Base-by-base conservation (phyloP, 53 echinoderm and acorn worm species). In the Pentamera pediparva region DNA sequence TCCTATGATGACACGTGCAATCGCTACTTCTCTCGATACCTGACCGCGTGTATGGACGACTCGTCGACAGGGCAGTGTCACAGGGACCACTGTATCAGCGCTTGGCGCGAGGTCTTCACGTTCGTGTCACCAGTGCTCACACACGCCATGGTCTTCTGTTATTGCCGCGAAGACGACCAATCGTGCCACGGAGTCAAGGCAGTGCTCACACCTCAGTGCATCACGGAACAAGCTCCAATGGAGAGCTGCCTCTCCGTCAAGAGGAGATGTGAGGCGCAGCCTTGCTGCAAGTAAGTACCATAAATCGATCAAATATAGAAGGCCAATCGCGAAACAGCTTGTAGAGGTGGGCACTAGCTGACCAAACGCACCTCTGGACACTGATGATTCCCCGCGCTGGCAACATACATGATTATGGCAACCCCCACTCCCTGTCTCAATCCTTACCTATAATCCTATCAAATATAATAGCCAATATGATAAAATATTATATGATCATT, bases 101-200 rank as follows among this genome's bases (percentile, higher is more conserved):
- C 65, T 18, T 39, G 38, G 65, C 65, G 39, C 27, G 65, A 65
- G 12, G 65, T 65, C 6, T 65, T 65, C 40, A 65, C 22, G 1
- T 39, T 26, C 21, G 65, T 65, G 19, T 34, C 65, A 39, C 65
- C 65, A 13, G 27, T n/a, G 9, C 65, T 65, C 24, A 65, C 65
- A 2, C 40, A 39, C 13, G 65, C 39, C 2, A 10, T 65, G 41
- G 65, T 38, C 3, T 65, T 65, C 65, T 65, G 65, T 24, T 27
- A 40, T 65, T 65, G 65, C 22, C 6, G 24, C 6, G 38, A 22
- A 21, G 41, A 22, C 15, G 65, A 65, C 65, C 25, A 17, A 12
- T 6, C 7, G 20, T 65, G 65, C 18, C 40, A 39, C 12, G 19
- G 39, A 28, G 4, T 65, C 22, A 65, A 65, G 41, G 40, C 39